phyloP scores from a whole-genome alignment of 53 echinoderm and acorn worm species.

The Luidia sarsii region DNA sequence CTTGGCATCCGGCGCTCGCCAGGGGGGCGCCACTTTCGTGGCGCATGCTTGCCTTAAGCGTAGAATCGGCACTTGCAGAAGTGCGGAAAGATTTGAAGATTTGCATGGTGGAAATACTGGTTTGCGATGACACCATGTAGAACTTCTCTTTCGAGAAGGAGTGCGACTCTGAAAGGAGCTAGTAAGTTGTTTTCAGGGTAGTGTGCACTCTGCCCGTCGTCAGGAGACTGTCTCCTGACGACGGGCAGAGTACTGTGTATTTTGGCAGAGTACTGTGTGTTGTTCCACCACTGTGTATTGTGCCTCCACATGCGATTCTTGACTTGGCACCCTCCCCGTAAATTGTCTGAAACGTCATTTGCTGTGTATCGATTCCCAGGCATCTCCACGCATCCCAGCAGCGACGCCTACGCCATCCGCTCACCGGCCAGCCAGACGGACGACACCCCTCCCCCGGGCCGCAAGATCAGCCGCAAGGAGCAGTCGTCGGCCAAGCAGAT shows the following conservation, averaged over 20 bases:
- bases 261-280: too few relatives aligned
- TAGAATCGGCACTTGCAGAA: background rate
- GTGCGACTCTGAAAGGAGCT: too few relatives aligned
- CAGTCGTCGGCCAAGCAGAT: slow-evolving; percentile 21
- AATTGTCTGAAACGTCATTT: background rate
- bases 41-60: background rate
- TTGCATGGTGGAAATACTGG: too few relatives aligned
- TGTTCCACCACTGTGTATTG: background rate
- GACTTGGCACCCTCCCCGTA: background rate
- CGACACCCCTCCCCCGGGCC: slow-evolving; percentile 68
- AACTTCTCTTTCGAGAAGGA: too few relatives aligned
- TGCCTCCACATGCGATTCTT: background rate
- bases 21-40: too few relatives aligned
- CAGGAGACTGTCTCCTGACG: too few relatives aligned
- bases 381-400: slow-evolving; percentile 8
- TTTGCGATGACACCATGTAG: too few relatives aligned
- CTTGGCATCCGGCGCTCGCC: too few relatives aligned
- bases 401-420: slow-evolving; percentile 54
- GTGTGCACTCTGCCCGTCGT: too few relatives aligned
- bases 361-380: background rate
- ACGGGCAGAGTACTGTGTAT: too few relatives aligned
- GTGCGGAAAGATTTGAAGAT: background rate
- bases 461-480: slow-evolving; percentile 63
- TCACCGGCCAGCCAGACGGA: slow-evolving; percentile 50
- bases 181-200: too few relatives aligned